phyloP scores from a whole-genome alignment of 2,888 invertebrate genomes.

The Cheilosia vulpina region DNA sequence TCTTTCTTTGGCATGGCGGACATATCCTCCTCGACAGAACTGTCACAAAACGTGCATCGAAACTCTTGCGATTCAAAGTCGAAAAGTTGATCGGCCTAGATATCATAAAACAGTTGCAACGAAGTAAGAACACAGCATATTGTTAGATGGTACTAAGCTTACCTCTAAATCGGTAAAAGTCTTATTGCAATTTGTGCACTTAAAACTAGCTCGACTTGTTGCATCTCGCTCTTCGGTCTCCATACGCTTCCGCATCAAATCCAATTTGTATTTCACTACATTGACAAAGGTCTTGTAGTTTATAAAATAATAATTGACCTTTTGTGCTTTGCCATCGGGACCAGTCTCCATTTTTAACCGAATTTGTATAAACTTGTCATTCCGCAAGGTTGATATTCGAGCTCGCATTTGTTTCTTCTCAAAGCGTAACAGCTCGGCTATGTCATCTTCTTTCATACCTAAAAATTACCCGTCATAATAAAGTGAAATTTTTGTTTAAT shows the following conservation, averaged over 20 bases:
- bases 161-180: constrained; percentile 98
- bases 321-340: constrained; percentile 96
- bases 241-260: constrained; percentile 97
- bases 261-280: constrained; percentile 98
- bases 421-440: constrained; percentile 95
- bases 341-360: constrained; percentile 97
- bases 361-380: constrained; percentile 97
- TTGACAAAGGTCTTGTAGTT: constrained; percentile 99
- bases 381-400: constrained; percentile 92
- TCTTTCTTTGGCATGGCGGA: constrained; percentile 97
- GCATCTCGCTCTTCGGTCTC: constrained; percentile 98
- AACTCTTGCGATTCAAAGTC: constrained; percentile 94
- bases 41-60: constrained; percentile 94
- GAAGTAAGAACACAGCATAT: not conserved
- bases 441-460: constrained; percentile 95
- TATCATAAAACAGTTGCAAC: constrained; percentile 14
- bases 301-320: constrained; percentile 98
- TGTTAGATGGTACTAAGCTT: constrained; percentile 76
- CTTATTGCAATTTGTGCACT: constrained; percentile 95
- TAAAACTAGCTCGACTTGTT: constrained; percentile 97
- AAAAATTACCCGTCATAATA: not conserved
- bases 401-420: constrained; percentile 97
- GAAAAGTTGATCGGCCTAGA: constrained; percentile 93
- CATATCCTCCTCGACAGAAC: constrained; percentile 96
- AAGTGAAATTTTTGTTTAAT: not conserved